phyloP scores from a whole-genome alignment of 30 jellyfish, hydroid and myxozoan genomes.

The Cassiopea xamachana region DNA sequence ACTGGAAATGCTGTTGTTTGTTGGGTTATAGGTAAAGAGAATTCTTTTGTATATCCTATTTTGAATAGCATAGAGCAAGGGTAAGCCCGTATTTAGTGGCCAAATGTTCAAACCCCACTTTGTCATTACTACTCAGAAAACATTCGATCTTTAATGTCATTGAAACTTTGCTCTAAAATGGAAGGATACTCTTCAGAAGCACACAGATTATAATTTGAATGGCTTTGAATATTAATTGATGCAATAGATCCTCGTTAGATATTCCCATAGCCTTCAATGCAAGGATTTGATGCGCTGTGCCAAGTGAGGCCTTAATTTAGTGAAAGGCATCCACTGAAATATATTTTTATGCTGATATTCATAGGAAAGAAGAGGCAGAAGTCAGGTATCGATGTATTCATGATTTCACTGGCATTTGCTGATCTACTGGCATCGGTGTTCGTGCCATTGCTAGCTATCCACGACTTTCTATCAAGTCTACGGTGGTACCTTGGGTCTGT shows the following conservation, averaged over 20 bases:
- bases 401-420: conserved; percentile 52
- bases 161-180: too few relatives aligned
- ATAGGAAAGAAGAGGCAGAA: conserved; percentile 35
- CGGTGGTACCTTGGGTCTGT: conserved; percentile 49
- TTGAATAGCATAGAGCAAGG: too few relatives aligned
- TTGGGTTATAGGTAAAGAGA: conserved; percentile 31
- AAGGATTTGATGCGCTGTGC: too few relatives aligned
- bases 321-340: too few relatives aligned
- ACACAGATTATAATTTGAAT: too few relatives aligned
- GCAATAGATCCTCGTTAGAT: background rate
- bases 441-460: conserved; percentile 25
- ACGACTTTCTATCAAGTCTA: conserved; percentile 18
- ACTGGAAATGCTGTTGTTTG: conserved; percentile 54
- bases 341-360: background rate
- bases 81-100: background rate
- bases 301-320: too few relatives aligned
- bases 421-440: conserved; percentile 54
- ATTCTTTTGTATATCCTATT: too few relatives aligned
- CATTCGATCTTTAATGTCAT: too few relatives aligned
- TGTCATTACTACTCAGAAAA: too few relatives aligned
- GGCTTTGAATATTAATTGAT: background rate
- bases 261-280: too few relatives aligned
- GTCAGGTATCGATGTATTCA: conserved; percentile 53
- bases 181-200: too few relatives aligned
- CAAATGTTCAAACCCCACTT: too few relatives aligned